Conservation (phyloP, 2,113 vertebrate species). For the Eretmochelys imbricata region DNA sequence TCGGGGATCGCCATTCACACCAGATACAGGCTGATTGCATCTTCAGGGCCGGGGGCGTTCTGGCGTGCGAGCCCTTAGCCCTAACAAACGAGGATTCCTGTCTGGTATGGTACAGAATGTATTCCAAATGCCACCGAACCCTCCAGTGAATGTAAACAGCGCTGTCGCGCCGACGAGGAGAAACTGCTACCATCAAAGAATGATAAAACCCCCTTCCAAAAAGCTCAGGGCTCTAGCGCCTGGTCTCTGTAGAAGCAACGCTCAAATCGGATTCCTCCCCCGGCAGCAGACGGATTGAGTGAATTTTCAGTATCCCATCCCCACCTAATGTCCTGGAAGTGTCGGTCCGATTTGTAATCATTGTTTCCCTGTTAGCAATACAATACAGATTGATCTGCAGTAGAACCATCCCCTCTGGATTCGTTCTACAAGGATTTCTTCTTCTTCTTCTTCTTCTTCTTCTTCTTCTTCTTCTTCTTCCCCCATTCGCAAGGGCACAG, state of each 20-base stretch:
- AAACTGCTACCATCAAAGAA: slow-evolving; percentile 5
- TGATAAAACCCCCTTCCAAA: slow-evolving; percentile 4
- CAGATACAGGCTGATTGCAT: neutral
- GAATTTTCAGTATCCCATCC: neutral
- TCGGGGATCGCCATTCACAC: no score
- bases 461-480: no score
- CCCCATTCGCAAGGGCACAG: neutral
- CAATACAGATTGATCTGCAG: neutral
- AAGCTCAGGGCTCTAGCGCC: neutral
- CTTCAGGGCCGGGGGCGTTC: neutral
- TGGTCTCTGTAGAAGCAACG: neutral
- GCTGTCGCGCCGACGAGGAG: slow-evolving; percentile 36
- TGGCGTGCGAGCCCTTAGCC: neutral
- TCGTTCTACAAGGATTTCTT: neutral
- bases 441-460: no score
- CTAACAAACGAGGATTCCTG: neutral
- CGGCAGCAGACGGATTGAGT: neutral
- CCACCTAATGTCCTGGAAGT: neutral
- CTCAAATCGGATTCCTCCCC: slow-evolving; percentile 36
- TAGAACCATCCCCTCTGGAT: neutral
- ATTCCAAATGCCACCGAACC: slow-evolving; percentile 10
- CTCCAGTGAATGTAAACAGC: slow-evolving; percentile 47
- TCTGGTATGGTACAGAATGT: accelerated
- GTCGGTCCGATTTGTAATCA: neutral
- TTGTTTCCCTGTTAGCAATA: neutral